These are phyloP conservation scores for Pristionchus exspectatus DNA, from an alignment of 2,888 invertebrate genomes.

Conservation along the genomic window DNA sequence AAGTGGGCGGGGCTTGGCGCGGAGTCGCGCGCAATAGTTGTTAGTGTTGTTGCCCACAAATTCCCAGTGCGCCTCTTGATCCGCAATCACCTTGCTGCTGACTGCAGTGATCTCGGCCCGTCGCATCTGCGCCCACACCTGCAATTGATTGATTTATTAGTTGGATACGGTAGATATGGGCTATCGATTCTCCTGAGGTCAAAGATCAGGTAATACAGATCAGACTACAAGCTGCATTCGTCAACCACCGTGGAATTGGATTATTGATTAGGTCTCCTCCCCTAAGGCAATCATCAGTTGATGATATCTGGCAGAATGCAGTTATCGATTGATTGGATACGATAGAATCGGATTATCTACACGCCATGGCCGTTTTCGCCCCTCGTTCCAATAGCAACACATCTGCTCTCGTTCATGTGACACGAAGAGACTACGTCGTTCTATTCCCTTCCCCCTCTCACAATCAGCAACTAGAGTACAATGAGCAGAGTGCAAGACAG, in stretches of 20 bases:
- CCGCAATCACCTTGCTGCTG: constrained; percentile 57
- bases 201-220: too few relatives aligned
- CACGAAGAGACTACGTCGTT: neutral
- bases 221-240: too few relatives aligned
- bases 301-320: too few relatives aligned
- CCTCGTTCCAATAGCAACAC: neutral
- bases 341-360: neutral
- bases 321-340: too few relatives aligned
- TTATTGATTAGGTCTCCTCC: neutral
- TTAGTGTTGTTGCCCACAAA: neutral
- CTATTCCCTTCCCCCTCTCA: neutral
- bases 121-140: constrained; percentile 68
- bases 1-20: too few relatives aligned
- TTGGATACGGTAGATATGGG: neutral
- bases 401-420: constrained; percentile 15
- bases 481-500: neutral
- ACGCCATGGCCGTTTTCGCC: neutral
- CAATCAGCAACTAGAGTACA: neutral
- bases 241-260: neutral
- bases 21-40: too few relatives aligned
- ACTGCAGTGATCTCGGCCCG: constrained; percentile 63
- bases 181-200: neutral
- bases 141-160: neutral
- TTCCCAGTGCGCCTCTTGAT: neutral
- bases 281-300: neutral